A percentile compares a stretch with the other conserved stretches of the same genome.
Conservation (phyloP, 2,113 vertebrate species). For the Chaetorhynchus papuensis region DNA sequence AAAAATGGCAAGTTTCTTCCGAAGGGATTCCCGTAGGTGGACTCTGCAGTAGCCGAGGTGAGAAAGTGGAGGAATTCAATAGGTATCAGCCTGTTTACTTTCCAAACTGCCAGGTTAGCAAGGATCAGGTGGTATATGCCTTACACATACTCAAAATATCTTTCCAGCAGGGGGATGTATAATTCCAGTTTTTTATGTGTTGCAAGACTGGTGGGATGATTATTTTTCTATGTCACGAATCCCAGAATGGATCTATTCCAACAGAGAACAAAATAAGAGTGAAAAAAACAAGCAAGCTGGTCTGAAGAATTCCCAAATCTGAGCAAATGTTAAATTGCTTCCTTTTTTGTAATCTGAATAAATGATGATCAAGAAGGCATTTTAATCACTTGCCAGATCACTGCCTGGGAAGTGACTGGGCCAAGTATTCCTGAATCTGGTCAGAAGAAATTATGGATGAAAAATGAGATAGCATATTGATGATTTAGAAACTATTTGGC, state of each 20-base stretch:
- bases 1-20: background rate
- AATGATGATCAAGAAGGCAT: background rate
- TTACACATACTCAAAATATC: background rate
- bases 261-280: background rate
- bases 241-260: background rate
- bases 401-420: background rate
- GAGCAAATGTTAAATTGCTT: background rate
- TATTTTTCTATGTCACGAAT: background rate
- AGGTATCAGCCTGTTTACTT: background rate
- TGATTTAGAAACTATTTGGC: background rate
- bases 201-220: background rate
- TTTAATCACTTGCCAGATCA: background rate
- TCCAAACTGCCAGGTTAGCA: background rate
- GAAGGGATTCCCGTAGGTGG: background rate
- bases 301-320: background rate
- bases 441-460: background rate
- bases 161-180: constrained; percentile 59
- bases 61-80: background rate
- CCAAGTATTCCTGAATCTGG: background rate
- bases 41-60: background rate
- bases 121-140: background rate
- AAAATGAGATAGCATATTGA: background rate
- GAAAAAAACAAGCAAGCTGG: background rate
- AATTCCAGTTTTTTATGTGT: constrained; percentile 25
- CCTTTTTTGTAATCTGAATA: background rate